Base-by-base conservation (phyloP, 1,140 invertebrate species). In the Bombus sibiricus region DNA sequence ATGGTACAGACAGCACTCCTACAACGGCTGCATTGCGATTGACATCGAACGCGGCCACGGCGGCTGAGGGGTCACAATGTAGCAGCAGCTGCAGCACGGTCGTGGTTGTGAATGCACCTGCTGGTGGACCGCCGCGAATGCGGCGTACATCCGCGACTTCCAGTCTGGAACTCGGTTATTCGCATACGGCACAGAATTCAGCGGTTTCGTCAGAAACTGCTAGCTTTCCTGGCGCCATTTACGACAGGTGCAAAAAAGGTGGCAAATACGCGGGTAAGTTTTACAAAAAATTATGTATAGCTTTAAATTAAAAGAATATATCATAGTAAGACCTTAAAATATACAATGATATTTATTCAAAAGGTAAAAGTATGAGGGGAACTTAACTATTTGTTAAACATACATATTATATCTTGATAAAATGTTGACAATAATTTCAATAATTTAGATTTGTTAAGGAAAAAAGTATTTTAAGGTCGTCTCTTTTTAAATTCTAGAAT, bases 11-110 rank as follows among this genome's bases (percentile, higher is more conserved):
- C 28, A 71, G 41, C 39, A 91, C 83, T 15, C 86, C 91, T 69
- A 72, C 91, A 68, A 82, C 90, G 25, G 86, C 75, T n/a, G 83
- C 90, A 34, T 69, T 88, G 69, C 88, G 88, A 59, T 86, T 85
- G 15, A 86, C 89, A 15, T 90, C 92, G 39, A 93, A 81, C 47
- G 86, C 90, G 22, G 92, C 92, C 2, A 93, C 94, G 10, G 93
- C 95, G 4, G 93, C 95, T 3, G 96, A 96, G 53, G 97, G 97
- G 34, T 97, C 97, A 10, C 97, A 98, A 92, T 98, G 97, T 93
- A 98, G 97, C 72, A 98, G 97, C 66, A 98, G 97, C 43, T 98
- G 97, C 92, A 98, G 97, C 89, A 98, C 97, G 6, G 97, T 98
- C 28, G 97, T 98, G 84, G 96, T 97, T 73, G 96, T 97, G 18